Percentiles rank a stretch among this genome's conserved stretches.
Conservation (phyloP, 2,888 invertebrate species). For the Dugesia japonica region DNA sequence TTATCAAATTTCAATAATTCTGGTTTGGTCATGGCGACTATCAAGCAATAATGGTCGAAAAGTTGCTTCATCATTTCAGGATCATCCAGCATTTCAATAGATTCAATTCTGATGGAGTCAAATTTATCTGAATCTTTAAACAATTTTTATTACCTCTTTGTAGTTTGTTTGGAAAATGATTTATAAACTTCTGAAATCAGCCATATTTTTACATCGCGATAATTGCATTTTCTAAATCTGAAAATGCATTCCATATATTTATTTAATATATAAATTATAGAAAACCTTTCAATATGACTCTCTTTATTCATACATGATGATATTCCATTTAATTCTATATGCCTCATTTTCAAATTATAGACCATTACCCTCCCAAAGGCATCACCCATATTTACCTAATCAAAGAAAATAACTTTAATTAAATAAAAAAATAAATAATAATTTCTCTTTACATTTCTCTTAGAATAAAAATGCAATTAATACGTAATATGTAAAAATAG, state of each 20-base stretch:
- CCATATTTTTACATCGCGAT: background rate
- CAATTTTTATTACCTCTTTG: background rate
- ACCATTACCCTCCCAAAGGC: slow-evolving; percentile 86
- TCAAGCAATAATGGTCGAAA: slow-evolving; percentile 78
- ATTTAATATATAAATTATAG: background rate
- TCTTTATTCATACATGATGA: slow-evolving; percentile 62
- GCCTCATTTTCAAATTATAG: slow-evolving; percentile 67
- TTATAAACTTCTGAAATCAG: too few species aligned
- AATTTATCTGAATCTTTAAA: background rate
- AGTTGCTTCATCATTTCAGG: slow-evolving; percentile 74
- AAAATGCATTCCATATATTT: background rate
- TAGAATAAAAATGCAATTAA: too few species aligned
- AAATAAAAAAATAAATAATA: too few species aligned
- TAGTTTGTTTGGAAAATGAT: background rate
- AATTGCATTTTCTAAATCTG: background rate
- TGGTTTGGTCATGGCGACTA: background rate
- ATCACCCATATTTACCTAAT: slow-evolving; percentile 80
- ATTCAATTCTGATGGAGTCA: slow-evolving; percentile 67
- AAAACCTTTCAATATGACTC: slow-evolving; percentile 56
- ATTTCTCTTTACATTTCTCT: too few species aligned
- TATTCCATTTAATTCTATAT: slow-evolving; percentile 68
- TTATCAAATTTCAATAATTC: background rate
- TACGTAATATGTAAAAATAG: too few species aligned
- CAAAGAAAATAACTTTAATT: too few species aligned
- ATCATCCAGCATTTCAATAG: slow-evolving; percentile 82